A percentile compares a stretch with the other conserved stretches of the same genome.
Evolutionary conservation across 2,113 vertebrate genomes (phyloP).

Genomic region (Daboia siamensis): DNA sequence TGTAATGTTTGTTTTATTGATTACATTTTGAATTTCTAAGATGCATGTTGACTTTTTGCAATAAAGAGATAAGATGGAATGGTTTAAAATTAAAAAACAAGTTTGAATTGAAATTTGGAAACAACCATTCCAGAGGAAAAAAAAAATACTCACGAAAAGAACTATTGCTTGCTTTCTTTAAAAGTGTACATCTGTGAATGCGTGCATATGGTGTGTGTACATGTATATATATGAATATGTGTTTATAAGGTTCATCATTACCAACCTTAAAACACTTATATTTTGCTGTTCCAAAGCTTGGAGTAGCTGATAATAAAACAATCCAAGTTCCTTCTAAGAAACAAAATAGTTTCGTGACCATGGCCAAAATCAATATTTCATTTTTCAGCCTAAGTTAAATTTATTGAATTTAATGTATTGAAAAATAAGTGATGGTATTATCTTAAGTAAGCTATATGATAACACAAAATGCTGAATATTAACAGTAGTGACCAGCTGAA

Average conservation of each 20-base stretch:
- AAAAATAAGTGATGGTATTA: neutral
- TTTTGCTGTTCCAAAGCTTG: neutral
- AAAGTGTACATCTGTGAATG: slow-evolving; percentile 31
- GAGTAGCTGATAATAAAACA: neutral
- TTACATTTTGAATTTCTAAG: slow-evolving; percentile 97
- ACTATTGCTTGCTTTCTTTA: slow-evolving; percentile 69
- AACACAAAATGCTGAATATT: neutral
- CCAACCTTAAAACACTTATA: neutral
- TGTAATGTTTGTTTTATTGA: slow-evolving; percentile 98
- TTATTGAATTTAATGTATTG: neutral
- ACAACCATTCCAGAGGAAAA: slow-evolving; percentile 83
- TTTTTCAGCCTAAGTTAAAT: neutral
- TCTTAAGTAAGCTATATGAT: neutral
- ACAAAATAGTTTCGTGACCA: neutral
- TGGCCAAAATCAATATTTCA: neutral
- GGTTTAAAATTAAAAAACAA: slow-evolving; percentile 72
- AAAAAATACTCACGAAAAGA: slow-evolving; percentile 76
- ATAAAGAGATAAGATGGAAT: slow-evolving; percentile 93
- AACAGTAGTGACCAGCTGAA: neutral
- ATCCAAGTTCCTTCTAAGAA: neutral
- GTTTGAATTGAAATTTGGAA: slow-evolving; percentile 65
- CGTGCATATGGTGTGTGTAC: slow-evolving; percentile 2
- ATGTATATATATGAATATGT: neutral
- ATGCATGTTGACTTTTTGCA: slow-evolving; percentile 98
- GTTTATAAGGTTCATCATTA: neutral